Conservation (phyloP, 2,113 vertebrate species). For the Macrotis lagotis region DNA sequence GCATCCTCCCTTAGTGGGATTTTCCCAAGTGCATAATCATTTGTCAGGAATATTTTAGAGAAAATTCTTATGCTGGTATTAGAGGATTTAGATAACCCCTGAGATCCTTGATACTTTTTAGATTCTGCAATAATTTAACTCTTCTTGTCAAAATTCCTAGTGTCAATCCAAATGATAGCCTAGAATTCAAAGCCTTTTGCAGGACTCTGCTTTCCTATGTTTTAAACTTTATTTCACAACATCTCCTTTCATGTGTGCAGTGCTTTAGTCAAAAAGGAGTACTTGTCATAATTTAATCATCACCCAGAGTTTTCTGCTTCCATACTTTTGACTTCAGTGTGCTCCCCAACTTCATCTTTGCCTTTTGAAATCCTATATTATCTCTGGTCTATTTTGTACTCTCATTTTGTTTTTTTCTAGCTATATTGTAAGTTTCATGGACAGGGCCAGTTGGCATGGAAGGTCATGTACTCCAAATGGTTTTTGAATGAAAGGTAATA, state of each 20-base stretch:
- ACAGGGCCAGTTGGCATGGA: neutral
- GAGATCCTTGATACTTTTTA: neutral
- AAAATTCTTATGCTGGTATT: neutral
- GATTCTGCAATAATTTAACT: neutral
- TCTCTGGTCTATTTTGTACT: neutral
- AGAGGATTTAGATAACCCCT: neutral
- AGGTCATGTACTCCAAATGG: neutral
- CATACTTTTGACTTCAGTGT: neutral
- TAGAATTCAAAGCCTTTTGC: neutral
- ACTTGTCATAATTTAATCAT: neutral
- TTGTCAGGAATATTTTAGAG: neutral
- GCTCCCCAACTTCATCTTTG: neutral
- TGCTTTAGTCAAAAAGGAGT: neutral
- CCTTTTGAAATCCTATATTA: neutral
- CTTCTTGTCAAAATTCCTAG: neutral
- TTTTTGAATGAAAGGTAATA: neutral
- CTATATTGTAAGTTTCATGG: neutral
- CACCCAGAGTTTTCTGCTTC: neutral
- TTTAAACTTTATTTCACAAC: neutral
- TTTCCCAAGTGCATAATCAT: neutral
- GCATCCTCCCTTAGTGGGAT: neutral
- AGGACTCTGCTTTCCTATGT: neutral
- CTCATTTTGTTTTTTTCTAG: neutral
- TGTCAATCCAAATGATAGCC: neutral
- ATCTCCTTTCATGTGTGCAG: neutral